phyloP scores from a whole-genome alignment of 1,140 invertebrate genomes.

The Pseudomyrmex pallidus region DNA sequence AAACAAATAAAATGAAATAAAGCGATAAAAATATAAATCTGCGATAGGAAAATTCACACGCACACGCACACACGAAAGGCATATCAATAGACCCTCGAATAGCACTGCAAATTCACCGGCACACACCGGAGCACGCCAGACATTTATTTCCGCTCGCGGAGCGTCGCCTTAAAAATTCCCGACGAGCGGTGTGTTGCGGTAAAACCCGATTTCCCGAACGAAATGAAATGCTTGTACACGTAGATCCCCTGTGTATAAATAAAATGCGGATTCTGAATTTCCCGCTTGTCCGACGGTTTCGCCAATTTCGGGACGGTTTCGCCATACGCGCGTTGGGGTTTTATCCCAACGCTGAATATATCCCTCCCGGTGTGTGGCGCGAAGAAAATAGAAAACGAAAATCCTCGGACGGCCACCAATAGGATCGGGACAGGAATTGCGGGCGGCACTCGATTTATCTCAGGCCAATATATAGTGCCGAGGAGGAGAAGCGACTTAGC shows the following conservation, averaged over 20 bases:
- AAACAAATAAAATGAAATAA: not conserved
- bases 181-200: conserved; percentile 42
- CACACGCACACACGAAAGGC: not conserved
- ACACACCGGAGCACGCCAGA: not conserved
- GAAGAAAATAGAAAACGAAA: conserved; percentile 58
- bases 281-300: conserved; percentile 27
- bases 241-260: conserved; percentile 43
- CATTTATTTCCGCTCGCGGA: conserved; percentile 43
- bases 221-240: conserved; percentile 54
- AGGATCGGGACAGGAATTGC: conserved; percentile 36
- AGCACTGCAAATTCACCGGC: not conserved
- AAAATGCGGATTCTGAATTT: conserved; percentile 49
- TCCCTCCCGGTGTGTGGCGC: not conserved
- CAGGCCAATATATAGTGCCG: conserved; percentile 9
- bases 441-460: conserved; percentile 48
- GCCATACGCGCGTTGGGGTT: not conserved
- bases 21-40: conserved; percentile 17
- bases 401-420: conserved; percentile 40
- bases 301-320: conserved; percentile 38
- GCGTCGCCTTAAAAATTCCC: conserved; percentile 40
- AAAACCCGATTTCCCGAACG: conserved; percentile 54
- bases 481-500: conserved; percentile 8
- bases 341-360: not conserved
- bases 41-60: not conserved
- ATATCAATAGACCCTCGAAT: not conserved